phyloP scores from a whole-genome alignment of 53 echinoderm and acorn worm species.

The Glandiceps talaboti region DNA sequence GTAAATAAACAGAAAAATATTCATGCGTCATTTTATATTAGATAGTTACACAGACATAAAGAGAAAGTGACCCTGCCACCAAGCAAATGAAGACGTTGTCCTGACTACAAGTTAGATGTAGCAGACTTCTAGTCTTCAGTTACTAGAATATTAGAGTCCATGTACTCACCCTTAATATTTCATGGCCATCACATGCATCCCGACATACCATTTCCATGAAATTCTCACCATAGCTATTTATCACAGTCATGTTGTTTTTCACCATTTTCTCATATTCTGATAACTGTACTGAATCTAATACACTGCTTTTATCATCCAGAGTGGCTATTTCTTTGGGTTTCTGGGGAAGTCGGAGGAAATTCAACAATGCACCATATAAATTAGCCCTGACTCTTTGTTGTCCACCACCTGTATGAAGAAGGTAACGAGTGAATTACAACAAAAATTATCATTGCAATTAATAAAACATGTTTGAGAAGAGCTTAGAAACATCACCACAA shows the following conservation, averaged over 20 bases:
- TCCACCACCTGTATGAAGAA: slow-evolving; percentile 63
- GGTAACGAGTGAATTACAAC: too few species aligned
- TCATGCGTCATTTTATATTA: too few species aligned
- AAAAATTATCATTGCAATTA: too few species aligned
- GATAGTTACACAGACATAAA: too few species aligned
- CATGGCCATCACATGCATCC: slow-evolving; percentile 91
- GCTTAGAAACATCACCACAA: too few species aligned
- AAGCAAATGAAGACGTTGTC: too few species aligned
- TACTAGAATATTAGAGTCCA: too few species aligned
- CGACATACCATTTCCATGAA: slow-evolving; percentile 82
- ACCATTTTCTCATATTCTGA: slow-evolving; percentile 75
- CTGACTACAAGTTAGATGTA: too few species aligned
- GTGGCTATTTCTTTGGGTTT: slow-evolving; percentile 56
- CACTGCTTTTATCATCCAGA: slow-evolving; percentile 29
- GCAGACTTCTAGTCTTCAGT: too few species aligned
- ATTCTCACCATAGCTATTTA: slow-evolving; percentile 68
- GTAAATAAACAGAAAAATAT: too few species aligned
- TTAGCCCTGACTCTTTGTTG: slow-evolving; percentile 73
- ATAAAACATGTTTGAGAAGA: too few species aligned
- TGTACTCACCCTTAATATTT: slow-evolving; percentile 81
- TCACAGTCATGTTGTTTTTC: slow-evolving; percentile 50
- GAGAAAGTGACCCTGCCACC: too few species aligned
- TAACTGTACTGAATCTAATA: slow-evolving; percentile 52
- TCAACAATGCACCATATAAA: slow-evolving; percentile 74
- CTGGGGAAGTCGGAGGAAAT: slow-evolving; percentile 86